A percentile compares a stretch with the other conserved stretches of the same genome.
Evolutionary conservation across 1,140 invertebrate species (phyloP).

Genomic region (Sarcophaga bullata): DNA sequence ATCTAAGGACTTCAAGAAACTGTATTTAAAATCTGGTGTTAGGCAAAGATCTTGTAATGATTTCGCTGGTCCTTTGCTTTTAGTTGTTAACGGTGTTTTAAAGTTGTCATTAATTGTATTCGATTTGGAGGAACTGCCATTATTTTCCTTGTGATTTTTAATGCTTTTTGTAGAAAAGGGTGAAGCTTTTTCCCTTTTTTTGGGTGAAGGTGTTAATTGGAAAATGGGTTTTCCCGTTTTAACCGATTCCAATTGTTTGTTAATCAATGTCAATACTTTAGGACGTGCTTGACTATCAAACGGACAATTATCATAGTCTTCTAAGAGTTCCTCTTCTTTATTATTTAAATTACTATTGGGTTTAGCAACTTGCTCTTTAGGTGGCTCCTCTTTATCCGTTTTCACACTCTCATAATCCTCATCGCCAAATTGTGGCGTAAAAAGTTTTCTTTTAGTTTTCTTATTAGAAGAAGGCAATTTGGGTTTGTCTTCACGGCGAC

Average conservation of each 20-base stretch:
- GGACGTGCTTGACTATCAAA: slow-evolving; percentile 25
- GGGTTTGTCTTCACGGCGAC: slow-evolving; percentile 47
- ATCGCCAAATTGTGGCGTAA: slow-evolving; percentile 53
- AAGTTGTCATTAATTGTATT: background rate
- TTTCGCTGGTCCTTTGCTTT: background rate
- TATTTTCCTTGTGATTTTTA: background rate
- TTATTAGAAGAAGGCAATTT: slow-evolving; percentile 43
- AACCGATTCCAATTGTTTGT: slow-evolving; percentile 44
- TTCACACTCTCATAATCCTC: slow-evolving; percentile 53
- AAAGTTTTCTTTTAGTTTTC: slow-evolving; percentile 50
- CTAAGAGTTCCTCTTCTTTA: background rate
- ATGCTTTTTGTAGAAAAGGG: background rate
- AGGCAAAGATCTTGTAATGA: slow-evolving; percentile 12
- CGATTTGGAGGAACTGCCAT: slow-evolving; percentile 4
- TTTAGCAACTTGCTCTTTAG: slow-evolving; percentile 10
- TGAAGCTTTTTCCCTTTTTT: slow-evolving; percentile 1
- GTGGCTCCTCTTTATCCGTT: slow-evolving; percentile 43
- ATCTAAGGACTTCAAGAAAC: slow-evolving; percentile 57
- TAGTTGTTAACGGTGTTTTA: background rate
- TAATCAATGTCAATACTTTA: slow-evolving; percentile 29
- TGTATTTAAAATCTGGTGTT: slow-evolving; percentile 52
- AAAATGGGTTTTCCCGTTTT: slow-evolving; percentile 45
- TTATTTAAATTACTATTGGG: background rate
- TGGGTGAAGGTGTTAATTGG: slow-evolving; percentile 45
- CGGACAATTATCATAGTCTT: slow-evolving; percentile 44